phyloP scores from a whole-genome alignment of 1,140 invertebrate genomes.

The Drosophila elegans region DNA sequence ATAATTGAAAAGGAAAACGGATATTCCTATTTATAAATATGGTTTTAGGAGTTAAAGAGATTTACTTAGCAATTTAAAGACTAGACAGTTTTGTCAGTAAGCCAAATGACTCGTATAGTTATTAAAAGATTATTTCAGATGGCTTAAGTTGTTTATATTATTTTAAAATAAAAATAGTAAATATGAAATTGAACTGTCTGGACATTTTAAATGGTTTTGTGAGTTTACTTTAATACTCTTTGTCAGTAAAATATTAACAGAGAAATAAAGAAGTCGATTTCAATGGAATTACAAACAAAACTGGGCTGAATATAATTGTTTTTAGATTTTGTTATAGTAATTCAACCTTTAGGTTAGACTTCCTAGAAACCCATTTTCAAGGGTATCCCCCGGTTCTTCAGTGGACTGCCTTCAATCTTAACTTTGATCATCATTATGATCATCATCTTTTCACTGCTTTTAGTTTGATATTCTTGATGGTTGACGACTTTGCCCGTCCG shows the following conservation, averaged over 20 bases:
- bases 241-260: neutral
- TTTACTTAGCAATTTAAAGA: neutral
- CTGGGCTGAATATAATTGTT: slow-evolving; percentile 14
- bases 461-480: slow-evolving; percentile 11
- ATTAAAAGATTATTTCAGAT: neutral
- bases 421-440: slow-evolving; percentile 20
- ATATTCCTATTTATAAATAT: too few species aligned
- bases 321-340: slow-evolving; percentile 11
- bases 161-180: too few species aligned
- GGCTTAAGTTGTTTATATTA: too few species aligned
- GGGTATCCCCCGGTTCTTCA: slow-evolving; percentile 20
- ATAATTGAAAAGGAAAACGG: slow-evolving; percentile 1
- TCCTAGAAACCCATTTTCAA: slow-evolving; percentile 19
- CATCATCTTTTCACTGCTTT: slow-evolving; percentile 4
- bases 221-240: too few species aligned
- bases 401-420: slow-evolving; percentile 11
- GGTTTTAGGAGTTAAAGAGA: neutral
- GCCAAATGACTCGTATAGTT: neutral
- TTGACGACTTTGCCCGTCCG: slow-evolving; percentile 21
- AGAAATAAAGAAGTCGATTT: neutral
- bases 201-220: too few species aligned
- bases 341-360: slow-evolving; percentile 10
- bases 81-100: neutral
- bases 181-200: too few species aligned
- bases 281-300: neutral